These are phyloP conservation scores for Antrozous pallidus DNA, from an alignment of 2,797 vertebrate genomes.

Conservation along the genomic window DNA sequence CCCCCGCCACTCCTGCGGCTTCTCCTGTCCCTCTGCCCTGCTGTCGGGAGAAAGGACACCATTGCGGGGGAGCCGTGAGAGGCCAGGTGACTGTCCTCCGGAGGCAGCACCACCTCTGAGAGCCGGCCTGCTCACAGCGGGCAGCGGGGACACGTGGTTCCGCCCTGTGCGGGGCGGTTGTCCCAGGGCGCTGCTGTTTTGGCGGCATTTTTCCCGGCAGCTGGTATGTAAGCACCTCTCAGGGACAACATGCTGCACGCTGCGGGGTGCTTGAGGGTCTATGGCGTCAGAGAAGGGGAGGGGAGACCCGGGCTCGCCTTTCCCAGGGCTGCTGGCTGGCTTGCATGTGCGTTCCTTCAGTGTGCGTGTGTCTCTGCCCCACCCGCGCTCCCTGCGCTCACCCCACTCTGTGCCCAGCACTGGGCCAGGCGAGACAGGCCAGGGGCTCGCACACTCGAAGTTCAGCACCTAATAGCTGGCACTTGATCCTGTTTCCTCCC, in stretches of 20 bases:
- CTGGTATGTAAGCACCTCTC: rapidly evolving
- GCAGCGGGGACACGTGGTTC: no score
- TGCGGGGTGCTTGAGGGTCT: not conserved
- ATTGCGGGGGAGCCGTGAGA: not conserved
- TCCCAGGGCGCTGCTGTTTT: rapidly evolving
- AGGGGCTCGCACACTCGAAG: not conserved
- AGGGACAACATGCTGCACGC: rapidly evolving
- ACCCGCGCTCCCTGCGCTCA: rapidly evolving
- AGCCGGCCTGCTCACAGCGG: rapidly evolving
- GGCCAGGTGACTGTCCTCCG: not conserved
- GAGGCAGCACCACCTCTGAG: no score
- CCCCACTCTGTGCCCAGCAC: rapidly evolving
- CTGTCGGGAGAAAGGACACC: not conserved
- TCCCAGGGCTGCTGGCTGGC: conserved; percentile 81
- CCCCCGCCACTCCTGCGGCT: not conserved
- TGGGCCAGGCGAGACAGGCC: rapidly evolving
- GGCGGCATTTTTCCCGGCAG: not conserved
- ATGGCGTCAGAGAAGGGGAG: no score
- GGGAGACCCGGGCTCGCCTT: not conserved
- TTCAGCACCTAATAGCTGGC: not conserved
- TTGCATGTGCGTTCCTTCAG: rapidly evolving
- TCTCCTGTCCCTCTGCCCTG: not conserved
- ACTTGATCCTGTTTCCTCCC: not conserved
- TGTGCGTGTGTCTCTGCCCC: rapidly evolving
- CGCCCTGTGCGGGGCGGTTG: not conserved